Base-by-base conservation (phyloP, 2,888 invertebrate species). In the Ariolimax columbianus region DNA sequence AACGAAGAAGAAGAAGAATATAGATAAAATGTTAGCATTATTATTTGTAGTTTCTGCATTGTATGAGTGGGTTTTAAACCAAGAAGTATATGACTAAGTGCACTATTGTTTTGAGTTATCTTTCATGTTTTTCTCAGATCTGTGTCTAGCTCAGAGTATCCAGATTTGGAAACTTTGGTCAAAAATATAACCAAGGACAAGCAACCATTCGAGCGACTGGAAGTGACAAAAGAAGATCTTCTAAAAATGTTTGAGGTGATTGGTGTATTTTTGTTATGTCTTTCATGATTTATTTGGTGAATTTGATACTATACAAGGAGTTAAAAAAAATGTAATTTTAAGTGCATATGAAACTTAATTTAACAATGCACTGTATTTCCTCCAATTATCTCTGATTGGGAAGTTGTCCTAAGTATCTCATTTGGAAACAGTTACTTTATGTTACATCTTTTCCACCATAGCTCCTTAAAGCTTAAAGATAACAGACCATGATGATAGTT, bases 181-280 rank as follows among this genome's bases (percentile, higher is more conserved):
- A 98, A 98, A 93, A 96, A 96, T 89, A 98, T 99, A 89, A 96
- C 97, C 0, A 99, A 99, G 93, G 99, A 99, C 90, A 99, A 99
- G 91, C 99, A 99, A 93, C 97, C 97, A 0, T 99, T 99, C 93
- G 99, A 99, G 94, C 96, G 99, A 33, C 95, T 99, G 7, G 99
- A 98, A 94, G 96, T 99, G 94, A 97, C 96, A 26, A 99, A 99
- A 93, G 97, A 97, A 88, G 97, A 99, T 93, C 95, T 99, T 14
- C 93, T 99, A 55, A 97, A 99, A 94, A 99, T 99, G 99, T 99
- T 99, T 93, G 97, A 97, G 91, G 94, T 94, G 88, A 86, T 89
- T 83, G 19, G 0, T 73, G 26, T 63, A 30, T 63, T 78, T 43
- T n/a, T n/a, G n/a, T 1, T 11, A 14, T 17, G 3, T 55, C 7